phyloP scores from a whole-genome alignment of 2,797 vertebrate species.

The Premnoplex brunnescens region DNA sequence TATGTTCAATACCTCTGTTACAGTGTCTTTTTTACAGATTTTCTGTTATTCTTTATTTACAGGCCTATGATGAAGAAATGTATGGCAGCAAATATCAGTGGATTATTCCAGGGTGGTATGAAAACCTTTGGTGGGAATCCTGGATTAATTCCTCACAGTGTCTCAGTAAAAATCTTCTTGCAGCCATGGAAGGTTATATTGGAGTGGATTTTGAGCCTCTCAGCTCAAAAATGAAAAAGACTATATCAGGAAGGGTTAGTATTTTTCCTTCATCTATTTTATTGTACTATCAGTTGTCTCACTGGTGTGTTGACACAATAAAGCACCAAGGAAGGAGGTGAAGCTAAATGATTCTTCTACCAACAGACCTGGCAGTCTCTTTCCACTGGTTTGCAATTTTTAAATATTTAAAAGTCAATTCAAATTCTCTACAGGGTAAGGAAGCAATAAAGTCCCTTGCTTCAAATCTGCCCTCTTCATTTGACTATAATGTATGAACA shows the following conservation, averaged over 20 bases:
- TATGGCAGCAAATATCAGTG: slow-evolving; percentile 98
- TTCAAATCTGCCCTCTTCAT: not conserved
- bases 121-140: slow-evolving; percentile 97
- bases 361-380: not conserved
- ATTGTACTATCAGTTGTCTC: not conserved
- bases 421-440: not conserved
- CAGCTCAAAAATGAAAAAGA: slow-evolving; percentile 91
- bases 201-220: slow-evolving; percentile 98
- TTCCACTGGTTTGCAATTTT: not conserved
- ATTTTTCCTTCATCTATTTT: not conserved
- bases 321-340: not conserved
- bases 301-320: not conserved
- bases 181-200: slow-evolving; percentile 98
- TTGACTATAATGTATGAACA: not conserved
- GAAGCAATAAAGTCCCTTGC: not conserved
- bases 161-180: slow-evolving; percentile 90
- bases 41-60: slow-evolving; percentile 19
- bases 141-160: slow-evolving; percentile 90
- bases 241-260: slow-evolving; percentile 96
- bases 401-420: not conserved
- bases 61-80: slow-evolving; percentile 97
- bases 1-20: not conserved
- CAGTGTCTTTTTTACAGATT: not conserved
- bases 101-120: slow-evolving; percentile 99
- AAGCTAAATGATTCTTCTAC: not conserved